Base-by-base conservation (phyloP, 2,888 invertebrate species). In the Nephrocerus scutellatus region DNA sequence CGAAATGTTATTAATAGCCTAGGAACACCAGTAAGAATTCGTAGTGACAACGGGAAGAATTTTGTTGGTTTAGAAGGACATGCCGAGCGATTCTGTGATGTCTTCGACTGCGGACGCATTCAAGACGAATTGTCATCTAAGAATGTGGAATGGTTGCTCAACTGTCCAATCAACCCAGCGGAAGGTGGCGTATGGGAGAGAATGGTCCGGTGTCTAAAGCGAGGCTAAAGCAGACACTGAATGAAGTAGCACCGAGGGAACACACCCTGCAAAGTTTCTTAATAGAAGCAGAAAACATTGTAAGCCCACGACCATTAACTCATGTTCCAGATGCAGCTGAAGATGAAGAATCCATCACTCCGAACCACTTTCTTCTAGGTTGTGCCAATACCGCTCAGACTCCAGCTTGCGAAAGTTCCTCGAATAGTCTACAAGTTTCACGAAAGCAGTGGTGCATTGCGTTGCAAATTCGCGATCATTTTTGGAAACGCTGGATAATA, bases 1-100 rank as follows among this genome's bases (percentile, higher is more conserved):
- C 15, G 44, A 12, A 51, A 51, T 23, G 47, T 49, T 30, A 48
- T 51, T 7, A 45, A 41, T 10, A 35, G 43, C 13, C 23, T 44
- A 16, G 45, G 47, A 21, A 25, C 35, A 5, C 43, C 46, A 8
- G 16, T 39, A 8, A 23, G 36, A 6, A 44, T 48, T 9, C 32
- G 36, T 2, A 36, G 33, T 14, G 46, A 48, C 34, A 46, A 44
- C 8, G 46, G 45, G 7, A 49, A 38, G 16, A 43, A 47, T 35
- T 47, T 47, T 23, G 14, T 41, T 15, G 44, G 36, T 16, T 36
- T 22, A 4, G 19, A 34, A 18, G 14, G 23, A 29, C 23, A 32
- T 22, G 26, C 19, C 20, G 34, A 28, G 20, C 31, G 29, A 21
- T 28, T 36, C 10, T 8, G 9, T 2, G 18, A 42, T 8, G 30